phyloP scores from a whole-genome alignment of 2,113 vertebrate species.

The Noturus placidus region DNA sequence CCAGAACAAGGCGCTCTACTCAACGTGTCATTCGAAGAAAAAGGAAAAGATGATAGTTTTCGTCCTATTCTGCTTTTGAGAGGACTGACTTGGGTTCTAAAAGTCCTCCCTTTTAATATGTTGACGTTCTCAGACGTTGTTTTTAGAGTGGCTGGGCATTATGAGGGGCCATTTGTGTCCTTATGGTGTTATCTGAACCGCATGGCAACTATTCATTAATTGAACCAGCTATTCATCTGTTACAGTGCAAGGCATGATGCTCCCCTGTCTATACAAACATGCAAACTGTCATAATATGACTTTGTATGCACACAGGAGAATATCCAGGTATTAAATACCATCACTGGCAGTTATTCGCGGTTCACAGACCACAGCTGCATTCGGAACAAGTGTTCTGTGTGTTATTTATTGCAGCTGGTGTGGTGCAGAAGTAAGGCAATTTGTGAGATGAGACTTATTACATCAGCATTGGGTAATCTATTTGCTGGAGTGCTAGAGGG shows the following conservation, averaged over 20 bases:
- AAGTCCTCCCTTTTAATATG: neutral
- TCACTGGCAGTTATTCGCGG: neutral
- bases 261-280: too few species aligned
- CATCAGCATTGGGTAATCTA: neutral
- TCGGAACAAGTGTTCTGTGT: neutral
- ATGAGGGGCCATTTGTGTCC: neutral
- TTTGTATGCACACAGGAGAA: neutral
- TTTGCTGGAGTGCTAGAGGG: neutral
- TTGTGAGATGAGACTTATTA: constrained; percentile 23
- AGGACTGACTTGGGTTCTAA: neutral
- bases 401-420: neutral
- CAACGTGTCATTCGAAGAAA: neutral
- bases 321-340: neutral
- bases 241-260: neutral
- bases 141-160: neutral
- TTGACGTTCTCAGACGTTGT: neutral
- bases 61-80: neutral
- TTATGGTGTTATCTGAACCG: neutral
- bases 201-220: neutral
- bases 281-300: neutral
- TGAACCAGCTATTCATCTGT: neutral
- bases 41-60: neutral
- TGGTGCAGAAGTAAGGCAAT: neutral
- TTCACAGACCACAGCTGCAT: constrained; percentile 13
- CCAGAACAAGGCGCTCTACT: neutral